Evolutionary conservation across 2,888 invertebrate species (phyloP), one percentile per base, ranked within the genome.

Genomic region (Asteroscopus sphinx): DNA sequence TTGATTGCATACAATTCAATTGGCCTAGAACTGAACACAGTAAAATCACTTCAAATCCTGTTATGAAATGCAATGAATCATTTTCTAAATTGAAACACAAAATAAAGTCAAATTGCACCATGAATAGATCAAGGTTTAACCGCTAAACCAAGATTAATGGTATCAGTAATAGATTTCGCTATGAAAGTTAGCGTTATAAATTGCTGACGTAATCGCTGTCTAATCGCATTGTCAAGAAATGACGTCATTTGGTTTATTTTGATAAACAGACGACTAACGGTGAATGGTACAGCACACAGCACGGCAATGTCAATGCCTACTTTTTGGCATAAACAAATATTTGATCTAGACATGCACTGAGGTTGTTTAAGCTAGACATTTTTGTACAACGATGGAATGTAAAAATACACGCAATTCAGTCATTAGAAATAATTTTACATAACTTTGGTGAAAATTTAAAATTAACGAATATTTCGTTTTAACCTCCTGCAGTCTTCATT

Each of bases 151-250:
- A 68, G 48, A 76, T 78, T 70, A 63, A 77, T 77, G 58, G 53
- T 54, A 73, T 68, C 61, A 61, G 56, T 54, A 67, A 67, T 56
- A 68, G 63, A 66, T 76, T 68, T 49, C 45, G 48, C 65, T 62
- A 64, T 67, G 76, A 77, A 78, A 73, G 68, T 75, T 71, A 11
- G 58, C 69, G 66, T 75, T 61, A 69, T 73, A 69, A 71, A 72
- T 77, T 62, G 68, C 63, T 81, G 77, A 83, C 80, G 80, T 76
- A 80, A 82, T 76, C 62, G 45, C 65, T 76, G 68, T 71, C 72
- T 66, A 68, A 72, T 76, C 53, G 61, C 65, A 49, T 65, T 67
- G 71, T 65, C 54, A 64, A 55, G 46, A 56, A 52, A 58, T 77
- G 80, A 76, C 74, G 75, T 76, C 79, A 79, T 40, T 16, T 26